Evolutionary conservation across 2,888 invertebrate species (phyloP).

Genomic region (Galeruca laticollis): DNA sequence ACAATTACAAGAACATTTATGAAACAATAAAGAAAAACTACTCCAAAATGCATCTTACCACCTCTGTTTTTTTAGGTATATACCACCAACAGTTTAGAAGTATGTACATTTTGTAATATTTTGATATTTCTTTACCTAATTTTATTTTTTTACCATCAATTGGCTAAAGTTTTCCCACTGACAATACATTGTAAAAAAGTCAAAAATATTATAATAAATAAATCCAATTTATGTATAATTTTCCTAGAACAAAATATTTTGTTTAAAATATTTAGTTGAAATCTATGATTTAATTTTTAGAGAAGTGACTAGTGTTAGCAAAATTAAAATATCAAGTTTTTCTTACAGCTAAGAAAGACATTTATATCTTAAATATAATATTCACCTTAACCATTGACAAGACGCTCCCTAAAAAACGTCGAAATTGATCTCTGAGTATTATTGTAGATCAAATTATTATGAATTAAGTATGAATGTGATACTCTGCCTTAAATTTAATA

Average conservation of each 20-base stretch:
- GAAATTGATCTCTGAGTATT: background rate
- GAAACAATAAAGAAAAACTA: background rate
- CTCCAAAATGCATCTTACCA: no score
- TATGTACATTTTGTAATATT: background rate
- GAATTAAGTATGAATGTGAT: no score
- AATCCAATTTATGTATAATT: background rate
- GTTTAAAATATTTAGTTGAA: background rate
- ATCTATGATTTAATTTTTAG: background rate
- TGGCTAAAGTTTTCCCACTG: background rate
- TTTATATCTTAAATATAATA: constrained; percentile 8
- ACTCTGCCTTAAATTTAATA: no score
- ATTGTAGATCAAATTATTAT: no score
- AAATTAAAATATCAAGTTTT: background rate
- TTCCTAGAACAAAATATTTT: background rate
- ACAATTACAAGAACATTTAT: no score
- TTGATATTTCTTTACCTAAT: background rate
- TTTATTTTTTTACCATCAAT: background rate
- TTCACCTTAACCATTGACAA: constrained; percentile 2
- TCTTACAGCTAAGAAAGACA: constrained; percentile 13
- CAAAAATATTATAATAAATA: background rate
- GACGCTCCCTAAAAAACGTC: background rate
- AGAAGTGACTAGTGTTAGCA: background rate
- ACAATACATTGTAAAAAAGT: background rate
- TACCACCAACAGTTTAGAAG: background rate
- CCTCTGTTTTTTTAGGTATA: background rate